Evolutionary conservation across 2,113 vertebrate genomes (phyloP).

Genomic region (Cinclus cinclus): DNA sequence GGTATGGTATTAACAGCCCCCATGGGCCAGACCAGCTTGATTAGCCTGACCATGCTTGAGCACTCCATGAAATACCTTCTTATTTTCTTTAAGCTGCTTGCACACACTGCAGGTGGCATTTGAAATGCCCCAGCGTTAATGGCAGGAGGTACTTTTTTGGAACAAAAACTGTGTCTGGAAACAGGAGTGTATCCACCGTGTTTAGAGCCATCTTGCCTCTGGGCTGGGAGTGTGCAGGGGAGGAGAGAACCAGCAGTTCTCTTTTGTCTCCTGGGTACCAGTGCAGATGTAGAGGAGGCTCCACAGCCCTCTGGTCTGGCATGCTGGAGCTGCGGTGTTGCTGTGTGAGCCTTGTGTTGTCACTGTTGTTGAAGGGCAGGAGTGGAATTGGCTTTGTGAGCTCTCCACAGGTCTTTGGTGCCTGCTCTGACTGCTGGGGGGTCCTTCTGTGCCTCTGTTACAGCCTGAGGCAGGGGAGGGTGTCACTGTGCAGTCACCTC

Average conservation of each 20-base stretch:
- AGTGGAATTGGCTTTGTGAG: background rate
- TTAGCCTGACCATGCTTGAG: background rate
- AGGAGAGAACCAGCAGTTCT: background rate
- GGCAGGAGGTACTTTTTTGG: background rate
- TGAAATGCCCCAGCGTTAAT: background rate
- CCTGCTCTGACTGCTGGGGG: background rate
- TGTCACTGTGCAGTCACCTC: background rate
- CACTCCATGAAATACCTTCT: slow-evolving; percentile 1
- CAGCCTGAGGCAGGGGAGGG: background rate
- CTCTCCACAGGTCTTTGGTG: background rate
- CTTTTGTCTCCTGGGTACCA: background rate
- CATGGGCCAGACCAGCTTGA: background rate
- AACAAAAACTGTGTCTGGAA: background rate
- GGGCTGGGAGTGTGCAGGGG: background rate
- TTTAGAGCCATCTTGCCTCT: background rate
- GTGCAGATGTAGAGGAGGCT: background rate
- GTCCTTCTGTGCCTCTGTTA: background rate
- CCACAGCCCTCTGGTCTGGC: background rate
- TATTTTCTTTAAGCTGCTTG: slow-evolving; percentile 52
- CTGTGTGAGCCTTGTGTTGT: background rate
- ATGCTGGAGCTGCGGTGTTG: rapidly evolving
- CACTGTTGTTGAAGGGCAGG: background rate
- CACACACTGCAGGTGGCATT: background rate
- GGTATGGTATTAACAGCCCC: background rate
- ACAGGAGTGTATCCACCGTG: background rate